Base-by-base conservation (phyloP, 2,797 vertebrate species). In the Falco rusticolus region DNA sequence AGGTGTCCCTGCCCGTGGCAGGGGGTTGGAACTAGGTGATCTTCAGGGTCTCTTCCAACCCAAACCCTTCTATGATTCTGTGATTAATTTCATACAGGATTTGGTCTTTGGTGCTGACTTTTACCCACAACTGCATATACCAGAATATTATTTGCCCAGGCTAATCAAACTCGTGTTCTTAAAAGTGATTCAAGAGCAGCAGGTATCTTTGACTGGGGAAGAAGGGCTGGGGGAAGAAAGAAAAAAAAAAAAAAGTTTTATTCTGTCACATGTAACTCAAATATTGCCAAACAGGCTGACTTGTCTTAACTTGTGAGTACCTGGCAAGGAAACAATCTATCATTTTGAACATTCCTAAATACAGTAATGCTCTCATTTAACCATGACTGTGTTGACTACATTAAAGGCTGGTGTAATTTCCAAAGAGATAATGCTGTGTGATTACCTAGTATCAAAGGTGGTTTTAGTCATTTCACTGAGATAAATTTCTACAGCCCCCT, bases 361-460 rank as follows among this genome's bases (percentile, higher is more conserved):
- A 66, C 63, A 84, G 33, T 51, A 78, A 88, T 43, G n/a, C 22
- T 66, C 66, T 90, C 69, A 86, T 93, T 94, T 95, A 92, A 77
- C 25, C 33, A 20, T 84, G 57, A 76, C 64, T 93, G 1, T 53
- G 26, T 63, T 75, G 61, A 41, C 56, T 87, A 21, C 33, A 18
- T 81, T 76, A 82, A 80, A 87, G 56, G 41, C 37, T 94, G 84
- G 72, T 7, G 43, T 54, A 61, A 88, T 70, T 90, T 80, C 51
- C 53, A 89, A 72, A 92, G 61, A 82, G 84, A 89, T 94, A 89
- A 92, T 0, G 0, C 64, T 39, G 17, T 4, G 3, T 69, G 57
- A 92, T 87, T 84, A 70, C n/a, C n/a, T 77, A 11, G 34, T 78
- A 78, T 93, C 89, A 94, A 83, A 96, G 59, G 43, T 84, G 39